Conservation (phyloP, 2,888 invertebrate genomes). For the Myopa tessellatipennis region DNA sequence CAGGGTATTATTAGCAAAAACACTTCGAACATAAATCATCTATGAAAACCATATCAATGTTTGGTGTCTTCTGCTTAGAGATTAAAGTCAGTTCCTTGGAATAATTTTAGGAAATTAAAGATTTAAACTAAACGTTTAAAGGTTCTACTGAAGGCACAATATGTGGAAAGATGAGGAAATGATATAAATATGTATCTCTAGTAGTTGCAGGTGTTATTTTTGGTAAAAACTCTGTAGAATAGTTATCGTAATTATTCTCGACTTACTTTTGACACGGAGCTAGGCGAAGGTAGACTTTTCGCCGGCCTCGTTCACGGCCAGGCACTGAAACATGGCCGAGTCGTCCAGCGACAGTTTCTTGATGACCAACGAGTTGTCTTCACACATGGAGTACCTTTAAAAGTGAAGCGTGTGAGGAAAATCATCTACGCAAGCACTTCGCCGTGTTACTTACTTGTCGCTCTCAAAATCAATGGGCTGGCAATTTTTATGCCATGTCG, state of each 20-base stretch:
- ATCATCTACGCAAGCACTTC: neutral
- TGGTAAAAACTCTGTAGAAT: neutral
- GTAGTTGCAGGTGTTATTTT: too few species aligned
- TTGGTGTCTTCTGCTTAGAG: too few species aligned
- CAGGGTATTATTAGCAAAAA: too few species aligned
- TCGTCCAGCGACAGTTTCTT: conserved; percentile 84
- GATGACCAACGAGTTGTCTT: conserved; percentile 86
- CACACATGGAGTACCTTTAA: conserved; percentile 78
- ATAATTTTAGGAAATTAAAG: too few species aligned
- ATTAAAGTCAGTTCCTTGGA: too few species aligned
- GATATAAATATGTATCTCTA: too few species aligned
- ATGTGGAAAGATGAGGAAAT: neutral
- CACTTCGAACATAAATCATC: too few species aligned
- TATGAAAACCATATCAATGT: neutral
- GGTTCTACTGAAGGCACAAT: too few species aligned
- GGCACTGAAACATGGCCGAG: conserved; percentile 95
- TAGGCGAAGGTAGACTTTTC: conserved; percentile 90
- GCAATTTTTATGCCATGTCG: conserved; percentile 89
- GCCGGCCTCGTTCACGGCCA: conserved; percentile 90
- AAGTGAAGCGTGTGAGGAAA: neutral
- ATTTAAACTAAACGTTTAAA: too few species aligned
- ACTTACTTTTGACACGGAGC: conserved; percentile 96
- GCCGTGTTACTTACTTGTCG: conserved; percentile 68
- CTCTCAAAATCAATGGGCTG: conserved; percentile 68
- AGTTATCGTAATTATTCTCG: neutral